Conservation (phyloP, 2,888 invertebrate species). For the Coelinius sp. region DNA sequence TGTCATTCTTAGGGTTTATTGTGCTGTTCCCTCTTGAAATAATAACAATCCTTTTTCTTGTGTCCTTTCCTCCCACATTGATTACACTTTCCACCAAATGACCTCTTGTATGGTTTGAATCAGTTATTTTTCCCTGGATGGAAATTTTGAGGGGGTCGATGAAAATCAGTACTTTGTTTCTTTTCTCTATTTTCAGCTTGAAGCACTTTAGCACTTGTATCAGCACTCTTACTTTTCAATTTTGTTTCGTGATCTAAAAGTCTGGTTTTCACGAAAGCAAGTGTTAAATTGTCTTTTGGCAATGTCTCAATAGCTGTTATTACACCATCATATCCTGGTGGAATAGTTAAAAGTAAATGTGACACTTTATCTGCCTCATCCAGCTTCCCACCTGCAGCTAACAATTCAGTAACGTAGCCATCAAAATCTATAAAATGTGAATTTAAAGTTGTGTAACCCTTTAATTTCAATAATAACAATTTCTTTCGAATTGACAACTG, state of each 20-base stretch:
- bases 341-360: not conserved
- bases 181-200: not conserved
- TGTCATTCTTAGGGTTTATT: slow-evolving; percentile 53
- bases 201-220: not conserved
- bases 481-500: not conserved
- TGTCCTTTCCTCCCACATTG: not conserved
- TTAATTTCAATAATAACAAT: not conserved
- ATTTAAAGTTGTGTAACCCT: not conserved
- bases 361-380: not conserved
- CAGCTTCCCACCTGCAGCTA: not conserved
- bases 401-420: not conserved
- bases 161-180: not conserved
- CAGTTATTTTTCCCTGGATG: not conserved
- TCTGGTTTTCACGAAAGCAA: not conserved
- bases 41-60: not conserved
- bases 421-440: not conserved
- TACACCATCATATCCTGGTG: not conserved
- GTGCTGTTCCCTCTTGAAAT: not conserved
- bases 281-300: not conserved
- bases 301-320: not conserved
- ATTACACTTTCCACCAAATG: too few relatives aligned
- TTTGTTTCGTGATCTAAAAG: not conserved
- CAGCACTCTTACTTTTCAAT: not conserved
- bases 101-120: slow-evolving; percentile 9
- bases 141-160: too few relatives aligned